phyloP scores from a whole-genome alignment of 2,888 invertebrate species.

The Hemistola chrysoprasaria region DNA sequence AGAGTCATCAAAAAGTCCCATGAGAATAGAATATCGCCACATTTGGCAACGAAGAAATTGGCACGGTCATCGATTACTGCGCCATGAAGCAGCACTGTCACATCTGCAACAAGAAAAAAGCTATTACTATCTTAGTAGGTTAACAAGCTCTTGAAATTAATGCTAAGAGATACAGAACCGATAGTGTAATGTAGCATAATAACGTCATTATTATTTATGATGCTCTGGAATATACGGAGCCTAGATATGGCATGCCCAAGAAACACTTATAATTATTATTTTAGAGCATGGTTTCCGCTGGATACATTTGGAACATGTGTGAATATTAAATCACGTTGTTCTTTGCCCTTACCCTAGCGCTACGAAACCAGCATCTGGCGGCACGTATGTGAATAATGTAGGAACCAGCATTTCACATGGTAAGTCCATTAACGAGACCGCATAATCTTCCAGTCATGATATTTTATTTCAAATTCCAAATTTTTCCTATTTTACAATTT shows the following conservation, averaged over 20 bases:
- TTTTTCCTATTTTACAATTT: constrained; percentile 5
- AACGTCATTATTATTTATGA: constrained; percentile 18
- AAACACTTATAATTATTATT: constrained; percentile 1
- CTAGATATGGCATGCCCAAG: constrained; percentile 25
- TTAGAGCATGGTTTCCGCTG: no score
- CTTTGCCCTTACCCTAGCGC: no score
- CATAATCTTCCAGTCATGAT: no score
- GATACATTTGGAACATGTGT: no score
- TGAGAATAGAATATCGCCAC: constrained; percentile 46
- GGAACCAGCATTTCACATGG: no score
- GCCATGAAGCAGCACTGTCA: constrained; percentile 50
- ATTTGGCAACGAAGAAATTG: constrained; percentile 43
- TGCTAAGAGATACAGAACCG: constrained; percentile 25
- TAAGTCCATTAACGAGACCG: no score
- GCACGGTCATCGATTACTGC: constrained; percentile 48
- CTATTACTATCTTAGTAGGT: constrained; percentile 13
- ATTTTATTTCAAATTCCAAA: no score
- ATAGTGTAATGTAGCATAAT: constrained; percentile 27
- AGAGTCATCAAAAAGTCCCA: constrained; percentile 45
- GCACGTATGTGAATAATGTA: no score
- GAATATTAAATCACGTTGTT: neutral
- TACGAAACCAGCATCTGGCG: no score
- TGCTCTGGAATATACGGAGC: constrained; percentile 1
- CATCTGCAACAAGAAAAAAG: constrained; percentile 65
- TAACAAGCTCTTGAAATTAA: neutral